Percentiles rank a stretch among this genome's conserved stretches.
Conservation (phyloP, 2,888 invertebrate species). For the Thumatha senex region DNA sequence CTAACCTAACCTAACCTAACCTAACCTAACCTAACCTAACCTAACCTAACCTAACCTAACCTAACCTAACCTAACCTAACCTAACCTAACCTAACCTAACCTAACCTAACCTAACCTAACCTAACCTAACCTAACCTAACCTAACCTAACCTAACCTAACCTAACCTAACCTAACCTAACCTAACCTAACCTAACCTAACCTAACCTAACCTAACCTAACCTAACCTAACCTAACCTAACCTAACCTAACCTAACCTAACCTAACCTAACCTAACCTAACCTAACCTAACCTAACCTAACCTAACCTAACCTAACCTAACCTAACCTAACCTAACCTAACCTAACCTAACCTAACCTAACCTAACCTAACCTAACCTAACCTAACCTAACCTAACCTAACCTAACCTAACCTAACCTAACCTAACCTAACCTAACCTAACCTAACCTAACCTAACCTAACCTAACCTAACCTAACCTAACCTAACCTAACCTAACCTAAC, state of each 20-base stretch:
- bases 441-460: slow-evolving; percentile 29
- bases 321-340: slow-evolving; percentile 15
- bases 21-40: too few relatives aligned
- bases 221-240: slow-evolving; percentile 12
- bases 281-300: slow-evolving; percentile 14
- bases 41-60: too few relatives aligned
- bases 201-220: slow-evolving; percentile 5
- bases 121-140: slow-evolving; percentile 12
- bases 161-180: slow-evolving; percentile 9
- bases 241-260: slow-evolving; percentile 16
- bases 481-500: slow-evolving; percentile 30
- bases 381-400: slow-evolving; percentile 21
- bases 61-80: slow-evolving; percentile 25
- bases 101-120: slow-evolving; percentile 28
- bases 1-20: too few relatives aligned
- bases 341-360: slow-evolving; percentile 10
- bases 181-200: slow-evolving; percentile 9
- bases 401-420: slow-evolving; percentile 26
- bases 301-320: slow-evolving; percentile 28
- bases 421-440: slow-evolving; percentile 26
- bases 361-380: slow-evolving; percentile 10
- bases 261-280: slow-evolving; percentile 13
- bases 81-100: slow-evolving; percentile 28
- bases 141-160: slow-evolving; percentile 13
- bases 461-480: slow-evolving; percentile 20